A percentile compares a stretch with the other conserved stretches of the same genome.
phyloP scores from a whole-genome alignment of 1,140 invertebrate genomes.

The Rhopalosiphum padi region DNA sequence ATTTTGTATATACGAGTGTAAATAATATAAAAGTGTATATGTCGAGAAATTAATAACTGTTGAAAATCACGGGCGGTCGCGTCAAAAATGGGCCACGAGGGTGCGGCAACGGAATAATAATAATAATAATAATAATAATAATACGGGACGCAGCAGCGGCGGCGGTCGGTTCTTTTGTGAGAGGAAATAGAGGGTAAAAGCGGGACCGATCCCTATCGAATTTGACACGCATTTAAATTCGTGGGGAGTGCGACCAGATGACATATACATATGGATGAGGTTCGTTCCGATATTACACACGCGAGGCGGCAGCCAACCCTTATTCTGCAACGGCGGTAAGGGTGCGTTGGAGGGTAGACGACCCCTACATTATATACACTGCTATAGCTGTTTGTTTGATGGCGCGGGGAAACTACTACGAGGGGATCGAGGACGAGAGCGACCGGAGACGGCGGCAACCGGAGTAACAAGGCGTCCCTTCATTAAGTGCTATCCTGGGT shows the following conservation, averaged over 20 bases:
- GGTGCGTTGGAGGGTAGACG: background rate
- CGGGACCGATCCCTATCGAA: constrained; percentile 52
- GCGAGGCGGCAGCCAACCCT: constrained; percentile 9
- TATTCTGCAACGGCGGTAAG: background rate
- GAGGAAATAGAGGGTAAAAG: constrained; percentile 42
- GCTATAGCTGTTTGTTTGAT: constrained; percentile 49
- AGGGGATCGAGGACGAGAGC: background rate
- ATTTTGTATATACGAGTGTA: constrained; percentile 1
- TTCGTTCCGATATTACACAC: constrained; percentile 51
- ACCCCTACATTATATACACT: background rate
- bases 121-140: constrained; percentile 14
- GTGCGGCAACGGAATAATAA: background rate
- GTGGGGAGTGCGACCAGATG: constrained; percentile 48
- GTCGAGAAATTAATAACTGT: constrained; percentile 53
- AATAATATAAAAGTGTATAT: background rate
- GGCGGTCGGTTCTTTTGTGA: constrained; percentile 19
- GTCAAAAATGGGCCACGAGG: background rate
- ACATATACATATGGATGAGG: constrained; percentile 57
- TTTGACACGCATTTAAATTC: constrained; percentile 58
- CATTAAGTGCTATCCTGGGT: constrained; percentile 56
- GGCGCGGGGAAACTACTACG: background rate
- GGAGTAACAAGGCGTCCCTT: constrained; percentile 56
- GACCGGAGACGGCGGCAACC: constrained; percentile 22
- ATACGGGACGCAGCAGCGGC: background rate
- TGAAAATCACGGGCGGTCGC: constrained; percentile 48